phyloP scores from a whole-genome alignment of 53 echinoderm and acorn worm genomes.

The Echinometra lucunter region DNA sequence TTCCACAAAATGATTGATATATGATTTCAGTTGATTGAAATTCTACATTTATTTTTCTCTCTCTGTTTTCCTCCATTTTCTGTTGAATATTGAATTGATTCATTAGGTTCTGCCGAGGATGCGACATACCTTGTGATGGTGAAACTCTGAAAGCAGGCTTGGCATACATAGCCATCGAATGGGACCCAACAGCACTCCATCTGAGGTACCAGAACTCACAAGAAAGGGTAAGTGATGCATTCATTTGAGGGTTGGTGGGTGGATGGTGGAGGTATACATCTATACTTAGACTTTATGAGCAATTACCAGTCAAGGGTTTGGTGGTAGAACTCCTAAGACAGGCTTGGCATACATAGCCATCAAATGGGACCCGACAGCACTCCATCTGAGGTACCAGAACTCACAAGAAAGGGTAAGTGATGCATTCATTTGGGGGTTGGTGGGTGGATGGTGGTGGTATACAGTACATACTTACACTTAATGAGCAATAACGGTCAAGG shows the following conservation, averaged over 20 bases:
- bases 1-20: no score
- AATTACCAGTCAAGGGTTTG: no score
- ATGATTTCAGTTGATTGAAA: background rate
- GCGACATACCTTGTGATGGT: constrained; percentile 84
- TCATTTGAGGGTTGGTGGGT: no score
- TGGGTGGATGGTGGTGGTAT: no score
- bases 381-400: constrained; percentile 94
- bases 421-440: no score
- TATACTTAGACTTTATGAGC: no score
- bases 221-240: constrained; percentile 79
- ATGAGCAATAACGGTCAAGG: no score
- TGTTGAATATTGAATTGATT: background rate
- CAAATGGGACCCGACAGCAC: constrained; percentile 99
- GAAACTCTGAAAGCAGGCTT: constrained; percentile 83
- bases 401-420: constrained; percentile 93
- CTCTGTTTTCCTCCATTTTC: background rate
- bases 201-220: constrained; percentile 95
- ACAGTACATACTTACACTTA: no score
- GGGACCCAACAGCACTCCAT: constrained; percentile 99
- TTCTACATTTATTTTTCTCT: background rate
- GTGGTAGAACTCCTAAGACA: constrained; percentile 72
- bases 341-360: constrained; percentile 96
- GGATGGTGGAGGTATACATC: no score
- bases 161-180: constrained; percentile 98
- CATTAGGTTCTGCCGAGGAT: constrained; percentile 95